phyloP scores from a whole-genome alignment of 2,888 invertebrate genomes.

The Metellina segmentata region DNA sequence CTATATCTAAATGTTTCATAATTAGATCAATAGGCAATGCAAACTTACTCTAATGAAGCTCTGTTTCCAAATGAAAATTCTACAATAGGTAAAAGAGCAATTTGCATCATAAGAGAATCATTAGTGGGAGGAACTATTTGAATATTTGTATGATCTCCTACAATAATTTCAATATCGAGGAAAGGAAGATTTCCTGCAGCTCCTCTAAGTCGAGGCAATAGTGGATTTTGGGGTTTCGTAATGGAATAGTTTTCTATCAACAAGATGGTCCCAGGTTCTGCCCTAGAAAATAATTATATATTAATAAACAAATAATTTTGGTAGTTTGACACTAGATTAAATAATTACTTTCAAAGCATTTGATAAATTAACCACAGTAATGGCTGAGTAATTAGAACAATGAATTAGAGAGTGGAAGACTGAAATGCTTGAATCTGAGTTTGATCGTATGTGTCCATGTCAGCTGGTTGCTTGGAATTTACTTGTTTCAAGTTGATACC shows the following conservation, averaged over 20 bases:
- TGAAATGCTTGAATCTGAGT: no score
- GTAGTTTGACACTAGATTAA: background rate
- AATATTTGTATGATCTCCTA: slow-evolving; percentile 54
- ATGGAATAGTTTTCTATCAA: slow-evolving; percentile 65
- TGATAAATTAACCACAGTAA: no score
- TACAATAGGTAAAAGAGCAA: slow-evolving; percentile 46
- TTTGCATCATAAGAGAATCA: slow-evolving; percentile 56
- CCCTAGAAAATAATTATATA: slow-evolving; percentile 29
- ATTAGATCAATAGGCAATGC: background rate
- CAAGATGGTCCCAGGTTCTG: slow-evolving; percentile 56
- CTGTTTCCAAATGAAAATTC: slow-evolving; percentile 69
- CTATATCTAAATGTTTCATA: no score
- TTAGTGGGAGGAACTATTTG: slow-evolving; percentile 48
- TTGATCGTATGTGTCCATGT: no score
- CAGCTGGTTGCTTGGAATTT: no score
- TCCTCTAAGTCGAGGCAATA: slow-evolving; percentile 58
- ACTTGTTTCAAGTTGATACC: no score
- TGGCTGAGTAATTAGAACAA: no score
- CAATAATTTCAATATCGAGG: slow-evolving; percentile 54
- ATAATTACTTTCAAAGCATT: no score
- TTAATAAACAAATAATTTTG: background rate
- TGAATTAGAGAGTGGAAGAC: no score
- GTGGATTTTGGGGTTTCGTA: slow-evolving; percentile 38
- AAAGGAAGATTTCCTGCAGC: slow-evolving; percentile 57
- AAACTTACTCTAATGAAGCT: slow-evolving; percentile 66